A percentile compares a stretch with the other conserved stretches of the same genome.
These are phyloP conservation scores for Acleris holmiana DNA, from an alignment of 2,888 invertebrate species.

Conservation along the genomic window DNA sequence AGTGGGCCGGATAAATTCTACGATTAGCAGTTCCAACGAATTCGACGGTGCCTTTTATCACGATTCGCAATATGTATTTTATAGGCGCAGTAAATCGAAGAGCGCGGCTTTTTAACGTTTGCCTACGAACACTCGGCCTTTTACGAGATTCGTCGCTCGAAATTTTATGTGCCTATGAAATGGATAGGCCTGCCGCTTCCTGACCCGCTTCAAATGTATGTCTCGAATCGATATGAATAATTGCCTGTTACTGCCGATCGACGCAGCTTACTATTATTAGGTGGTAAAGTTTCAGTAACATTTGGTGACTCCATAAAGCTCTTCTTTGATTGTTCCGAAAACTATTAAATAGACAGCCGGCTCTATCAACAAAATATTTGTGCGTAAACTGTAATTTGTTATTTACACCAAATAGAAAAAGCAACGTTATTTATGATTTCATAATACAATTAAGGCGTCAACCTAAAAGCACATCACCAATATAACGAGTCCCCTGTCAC, in stretches of 20 bases:
- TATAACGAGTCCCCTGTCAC: no score
- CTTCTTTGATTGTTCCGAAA: conserved; percentile 37
- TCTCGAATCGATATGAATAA: conserved; percentile 63
- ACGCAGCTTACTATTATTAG: conserved; percentile 35
- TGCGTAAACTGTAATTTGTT: not conserved
- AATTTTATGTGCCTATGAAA: conserved; percentile 69
- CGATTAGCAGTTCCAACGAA: conserved; percentile 69
- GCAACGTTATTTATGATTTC: not conserved
- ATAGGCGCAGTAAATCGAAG: conserved; percentile 79
- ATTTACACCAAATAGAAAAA: not conserved
- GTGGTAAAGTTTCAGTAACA: conserved; percentile 41
- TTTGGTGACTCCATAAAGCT: conserved; percentile 25
- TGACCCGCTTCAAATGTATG: conserved; percentile 61
- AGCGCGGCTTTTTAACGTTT: conserved; percentile 81
- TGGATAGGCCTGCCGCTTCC: conserved; percentile 52
- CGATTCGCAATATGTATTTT: conserved; percentile 83
- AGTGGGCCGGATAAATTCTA: conserved; percentile 60
- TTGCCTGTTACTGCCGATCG: conserved; percentile 44
- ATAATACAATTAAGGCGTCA: conserved; percentile 1
- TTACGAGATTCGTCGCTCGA: conserved; percentile 75
- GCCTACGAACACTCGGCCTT: conserved; percentile 74
- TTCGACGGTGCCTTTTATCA: conserved; percentile 77
- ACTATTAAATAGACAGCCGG: conserved; percentile 23
- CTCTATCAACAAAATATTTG: conserved; percentile 36
- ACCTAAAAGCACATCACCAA: not conserved